Evolutionary conservation across 2,113 vertebrate genomes (phyloP).

Genomic region (Struthio camelus): DNA sequence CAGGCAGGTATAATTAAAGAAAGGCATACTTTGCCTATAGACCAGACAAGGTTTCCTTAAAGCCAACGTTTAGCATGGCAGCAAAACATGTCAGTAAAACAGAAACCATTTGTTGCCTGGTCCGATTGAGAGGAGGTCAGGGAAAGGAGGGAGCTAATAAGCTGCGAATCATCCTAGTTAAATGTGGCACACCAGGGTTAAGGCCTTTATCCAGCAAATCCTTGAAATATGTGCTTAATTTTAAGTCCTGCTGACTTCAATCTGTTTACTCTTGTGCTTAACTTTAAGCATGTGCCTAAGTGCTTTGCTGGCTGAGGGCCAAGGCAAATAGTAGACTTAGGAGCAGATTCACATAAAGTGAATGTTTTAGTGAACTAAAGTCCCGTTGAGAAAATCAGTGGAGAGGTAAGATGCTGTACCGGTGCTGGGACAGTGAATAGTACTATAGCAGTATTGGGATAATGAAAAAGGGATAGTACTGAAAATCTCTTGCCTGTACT

Average conservation of each 20-base stretch:
- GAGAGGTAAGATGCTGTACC: neutral
- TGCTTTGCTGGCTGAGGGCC: constrained; percentile 47
- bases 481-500: neutral
- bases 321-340: constrained; percentile 23
- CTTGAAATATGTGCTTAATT: constrained; percentile 60
- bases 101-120: constrained; percentile 22
- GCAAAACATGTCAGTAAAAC: neutral
- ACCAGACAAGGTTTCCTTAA: constrained; percentile 26
- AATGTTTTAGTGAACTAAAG: neutral
- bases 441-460: neutral
- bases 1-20: constrained; percentile 66
- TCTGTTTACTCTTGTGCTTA: constrained; percentile 66
- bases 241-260: constrained; percentile 56
- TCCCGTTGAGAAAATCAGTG: neutral
- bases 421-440: neutral
- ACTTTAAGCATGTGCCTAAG: constrained; percentile 63
- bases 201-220: constrained; percentile 58
- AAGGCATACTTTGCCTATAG: constrained; percentile 32
- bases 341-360: neutral
- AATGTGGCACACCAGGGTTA: neutral
- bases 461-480: neutral
- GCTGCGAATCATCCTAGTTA: constrained; percentile 37
- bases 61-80: neutral
- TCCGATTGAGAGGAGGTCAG: neutral
- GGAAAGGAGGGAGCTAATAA: constrained; percentile 22